Evolutionary conservation across 1,140 invertebrate species (phyloP), one percentile per base, ranked within the genome.

Genomic region (Centruroides vittatus): DNA sequence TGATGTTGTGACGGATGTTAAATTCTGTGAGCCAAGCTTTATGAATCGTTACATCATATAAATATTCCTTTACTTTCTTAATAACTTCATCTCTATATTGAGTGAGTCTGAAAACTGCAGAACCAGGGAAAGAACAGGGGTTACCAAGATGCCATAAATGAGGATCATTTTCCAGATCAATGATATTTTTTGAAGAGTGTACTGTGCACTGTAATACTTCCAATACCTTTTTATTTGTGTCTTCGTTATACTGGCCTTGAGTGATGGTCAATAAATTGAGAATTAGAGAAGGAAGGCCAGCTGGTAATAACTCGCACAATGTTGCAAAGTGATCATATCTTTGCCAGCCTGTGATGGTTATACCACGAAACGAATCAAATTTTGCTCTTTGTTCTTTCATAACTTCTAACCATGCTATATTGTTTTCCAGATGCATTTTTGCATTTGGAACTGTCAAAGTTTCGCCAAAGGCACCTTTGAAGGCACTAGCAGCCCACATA

Each of bases 281-380:
- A 1, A 79, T 80, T 5, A 90, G 73, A 0, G 84, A 85, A 7
- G 94, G 94, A 58, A 98, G 74, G 4, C 84, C 81, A 1, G 82
- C 79, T 5, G 80, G 80, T 7, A 99, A 73, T 9, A 96, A 74
- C 75, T 99, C 95, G 73, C 91, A 95, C 12, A 97, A 78, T 0
- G 88, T 82, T 6, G 90, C 88, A 77, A 92, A 91, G 72, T 98
- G 94, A 73, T 94, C 91, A 70, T 91, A 95, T 67, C 84, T 74
- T 66, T 86, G 84, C 85, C 85, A 88, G 0, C 85, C 84, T 35
- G 84, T 85, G 6, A 86, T 68, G 0, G 77, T 80, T 58, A 79
- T 74, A 8, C 83, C 83, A 57, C 78, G 72, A 61, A 84, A 77
- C 11, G 67, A 65, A 49, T 77, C 74, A 67, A 83, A 82, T 52